These are phyloP conservation scores for Andricus quercusramuli DNA, from an alignment of 2,888 invertebrate species.

Conservation along the genomic window DNA sequence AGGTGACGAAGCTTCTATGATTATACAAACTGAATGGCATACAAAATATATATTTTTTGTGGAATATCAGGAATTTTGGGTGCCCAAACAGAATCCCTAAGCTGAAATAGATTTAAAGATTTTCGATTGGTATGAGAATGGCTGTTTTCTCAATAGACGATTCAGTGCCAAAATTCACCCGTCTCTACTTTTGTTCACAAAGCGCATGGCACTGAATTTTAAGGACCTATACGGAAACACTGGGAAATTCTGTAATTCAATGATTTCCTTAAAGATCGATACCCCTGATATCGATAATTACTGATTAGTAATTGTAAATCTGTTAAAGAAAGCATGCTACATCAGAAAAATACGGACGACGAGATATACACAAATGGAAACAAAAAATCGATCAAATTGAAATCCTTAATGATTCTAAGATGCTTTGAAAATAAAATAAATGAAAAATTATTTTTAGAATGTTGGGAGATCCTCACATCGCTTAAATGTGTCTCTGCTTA, in stretches of 20 bases:
- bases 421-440: conserved; percentile 56
- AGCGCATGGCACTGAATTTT: not conserved
- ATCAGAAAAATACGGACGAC: conserved; percentile 71
- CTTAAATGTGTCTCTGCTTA: conserved; percentile 55
- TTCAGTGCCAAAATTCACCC: not conserved
- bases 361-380: conserved; percentile 64
- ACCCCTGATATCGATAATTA: conserved; percentile 2
- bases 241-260: conserved; percentile 11
- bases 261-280: conserved; percentile 20
- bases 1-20: too few relatives aligned
- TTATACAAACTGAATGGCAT: too few relatives aligned
- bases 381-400: conserved; percentile 53
- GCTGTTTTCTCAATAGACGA: conserved; percentile 23
- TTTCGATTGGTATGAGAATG: conserved; percentile 9
- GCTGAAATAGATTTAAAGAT: not conserved
- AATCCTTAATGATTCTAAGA: conserved; percentile 58
- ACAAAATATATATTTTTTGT: too few relatives aligned
- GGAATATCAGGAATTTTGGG: too few relatives aligned
- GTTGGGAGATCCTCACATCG: conserved; percentile 63
- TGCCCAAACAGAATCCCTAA: too few relatives aligned
- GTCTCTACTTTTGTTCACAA: conserved; percentile 15
- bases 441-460: conserved; percentile 59
- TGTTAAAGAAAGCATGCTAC: conserved; percentile 71
- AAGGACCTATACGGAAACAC: conserved; percentile 23
- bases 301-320: conserved; percentile 8